phyloP scores from a whole-genome alignment of 2,113 vertebrate genomes.

The Anseranas semipalmata region DNA sequence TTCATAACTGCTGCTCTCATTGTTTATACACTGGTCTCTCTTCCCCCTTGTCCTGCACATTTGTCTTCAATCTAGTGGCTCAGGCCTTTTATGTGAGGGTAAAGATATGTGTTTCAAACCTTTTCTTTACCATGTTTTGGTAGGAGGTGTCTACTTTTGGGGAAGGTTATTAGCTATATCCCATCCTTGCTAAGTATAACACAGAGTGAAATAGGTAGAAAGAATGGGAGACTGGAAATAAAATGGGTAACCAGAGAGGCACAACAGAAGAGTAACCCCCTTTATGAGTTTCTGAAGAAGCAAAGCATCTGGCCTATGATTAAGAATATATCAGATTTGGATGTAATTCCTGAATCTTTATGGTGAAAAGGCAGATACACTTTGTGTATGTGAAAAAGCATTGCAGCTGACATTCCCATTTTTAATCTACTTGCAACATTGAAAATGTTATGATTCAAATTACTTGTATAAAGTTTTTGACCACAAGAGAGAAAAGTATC shows the following conservation, averaged over 20 bases:
- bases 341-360: neutral
- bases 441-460: neutral
- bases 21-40: neutral
- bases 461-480: neutral
- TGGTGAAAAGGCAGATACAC: neutral
- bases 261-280: neutral
- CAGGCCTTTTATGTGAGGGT: neutral
- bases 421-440: neutral
- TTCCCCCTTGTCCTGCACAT: neutral
- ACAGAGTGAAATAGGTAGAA: neutral
- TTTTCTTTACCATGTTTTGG: neutral
- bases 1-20: neutral
- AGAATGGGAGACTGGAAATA: neutral
- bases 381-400: neutral
- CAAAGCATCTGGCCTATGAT: neutral
- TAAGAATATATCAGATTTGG: neutral
- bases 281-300: neutral
- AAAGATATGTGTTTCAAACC: neutral
- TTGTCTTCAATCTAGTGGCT: neutral
- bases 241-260: neutral
- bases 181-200: neutral
- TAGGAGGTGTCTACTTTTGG: neutral
- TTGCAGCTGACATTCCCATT: fast-evolving
- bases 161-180: neutral
- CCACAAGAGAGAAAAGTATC: neutral